Evolutionary conservation across 2,113 vertebrate species (phyloP).

Genomic region (Tupaia chinensis): DNA sequence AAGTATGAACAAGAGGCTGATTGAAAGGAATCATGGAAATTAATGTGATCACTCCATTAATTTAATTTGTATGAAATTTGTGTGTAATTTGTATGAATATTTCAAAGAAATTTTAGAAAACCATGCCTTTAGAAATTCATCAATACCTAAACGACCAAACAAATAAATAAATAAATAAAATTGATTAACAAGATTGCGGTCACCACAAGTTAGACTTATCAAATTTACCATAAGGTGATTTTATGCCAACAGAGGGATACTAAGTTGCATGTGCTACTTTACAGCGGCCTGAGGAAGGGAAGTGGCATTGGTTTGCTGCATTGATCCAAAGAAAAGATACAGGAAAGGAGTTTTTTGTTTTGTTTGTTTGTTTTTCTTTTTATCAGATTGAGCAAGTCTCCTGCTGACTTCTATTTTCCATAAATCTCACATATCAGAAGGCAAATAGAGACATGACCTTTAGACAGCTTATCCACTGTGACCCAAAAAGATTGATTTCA

Average conservation of each 20-base stretch:
- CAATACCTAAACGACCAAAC: background rate
- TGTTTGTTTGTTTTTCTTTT: no score
- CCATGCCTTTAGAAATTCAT: background rate
- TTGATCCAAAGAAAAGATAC: background rate
- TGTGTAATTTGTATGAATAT: background rate
- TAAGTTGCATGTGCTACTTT: background rate
- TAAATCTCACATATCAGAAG: background rate
- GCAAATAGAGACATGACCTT: background rate
- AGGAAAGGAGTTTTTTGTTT: background rate
- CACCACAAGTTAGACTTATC: background rate
- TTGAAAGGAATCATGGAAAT: background rate
- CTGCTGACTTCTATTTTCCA: background rate
- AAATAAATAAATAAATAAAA: background rate
- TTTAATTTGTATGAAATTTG: background rate
- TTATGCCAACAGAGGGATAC: background rate
- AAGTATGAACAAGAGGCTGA: background rate
- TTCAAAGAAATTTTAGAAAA: slow-evolving; percentile 28
- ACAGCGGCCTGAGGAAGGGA: background rate
- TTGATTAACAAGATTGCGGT: background rate
- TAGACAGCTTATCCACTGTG: background rate
- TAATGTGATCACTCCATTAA: background rate
- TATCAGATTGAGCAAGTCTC: background rate
- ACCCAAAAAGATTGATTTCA: background rate
- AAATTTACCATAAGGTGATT: background rate
- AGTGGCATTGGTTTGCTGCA: background rate